These are phyloP conservation scores for Anguilla obscura DNA, from an alignment of 2,797 vertebrate genomes.

Conservation along the genomic window DNA sequence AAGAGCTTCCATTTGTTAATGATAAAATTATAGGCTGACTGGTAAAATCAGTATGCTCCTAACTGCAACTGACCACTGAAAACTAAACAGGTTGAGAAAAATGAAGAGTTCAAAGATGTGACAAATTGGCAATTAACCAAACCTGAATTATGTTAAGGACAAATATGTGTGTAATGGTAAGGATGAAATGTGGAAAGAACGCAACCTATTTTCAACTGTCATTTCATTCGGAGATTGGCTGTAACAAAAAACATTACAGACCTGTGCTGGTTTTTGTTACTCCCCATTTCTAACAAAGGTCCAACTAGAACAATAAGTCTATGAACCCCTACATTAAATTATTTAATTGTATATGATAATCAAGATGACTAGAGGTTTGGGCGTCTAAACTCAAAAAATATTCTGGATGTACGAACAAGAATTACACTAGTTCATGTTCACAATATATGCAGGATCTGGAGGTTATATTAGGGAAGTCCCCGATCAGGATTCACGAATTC, in stretches of 20 bases:
- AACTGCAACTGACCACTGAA: not conserved
- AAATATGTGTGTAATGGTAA: no score
- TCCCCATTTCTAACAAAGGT: not conserved
- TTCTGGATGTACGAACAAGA: no score
- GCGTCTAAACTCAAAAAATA: not conserved
- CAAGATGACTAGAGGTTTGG: not conserved
- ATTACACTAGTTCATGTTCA: no score
- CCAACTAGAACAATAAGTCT: not conserved
- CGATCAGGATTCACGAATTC: no score
- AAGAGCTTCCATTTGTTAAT: no score
- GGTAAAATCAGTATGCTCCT: not conserved
- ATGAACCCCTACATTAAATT: not conserved
- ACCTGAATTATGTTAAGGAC: no score
- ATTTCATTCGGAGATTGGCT: not conserved
- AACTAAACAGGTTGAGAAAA: not conserved
- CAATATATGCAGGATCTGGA: no score
- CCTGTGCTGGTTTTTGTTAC: not conserved
- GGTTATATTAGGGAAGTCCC: no score
- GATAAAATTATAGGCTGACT: not conserved
- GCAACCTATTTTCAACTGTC: not conserved
- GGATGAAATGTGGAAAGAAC: no score
- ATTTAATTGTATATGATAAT: no score
- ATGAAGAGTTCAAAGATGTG: no score
- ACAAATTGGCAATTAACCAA: no score
- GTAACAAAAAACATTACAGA: not conserved